Conservation (phyloP, 1,140 invertebrate genomes). For the Nylanderia fulva region DNA sequence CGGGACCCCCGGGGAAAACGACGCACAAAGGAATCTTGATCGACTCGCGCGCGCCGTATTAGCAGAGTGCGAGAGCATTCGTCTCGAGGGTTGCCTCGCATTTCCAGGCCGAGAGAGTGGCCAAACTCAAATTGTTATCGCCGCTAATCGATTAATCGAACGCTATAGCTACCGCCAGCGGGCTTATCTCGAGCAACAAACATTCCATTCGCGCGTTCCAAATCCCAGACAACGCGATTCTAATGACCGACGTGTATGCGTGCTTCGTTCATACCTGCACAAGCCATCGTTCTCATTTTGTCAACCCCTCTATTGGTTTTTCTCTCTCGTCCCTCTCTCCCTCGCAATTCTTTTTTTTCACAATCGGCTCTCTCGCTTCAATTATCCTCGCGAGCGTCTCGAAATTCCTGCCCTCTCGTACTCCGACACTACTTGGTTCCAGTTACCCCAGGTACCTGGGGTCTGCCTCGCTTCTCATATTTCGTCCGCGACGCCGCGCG, state of each 20-base stretch:
- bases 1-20: not conserved
- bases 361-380: not conserved
- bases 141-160: conserved; percentile 51
- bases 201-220: conserved; percentile 49
- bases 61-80: conserved; percentile 27
- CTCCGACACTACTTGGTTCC: not conserved
- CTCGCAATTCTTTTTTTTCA: not conserved
- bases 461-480: conserved; percentile 19
- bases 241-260: conserved; percentile 17
- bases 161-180: conserved; percentile 19
- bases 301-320: not conserved
- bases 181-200: conserved; percentile 40
- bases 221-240: conserved; percentile 38
- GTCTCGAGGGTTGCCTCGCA: conserved; percentile 42
- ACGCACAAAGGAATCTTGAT: conserved; percentile 9
- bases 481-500: not conserved
- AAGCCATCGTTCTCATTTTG: not conserved
- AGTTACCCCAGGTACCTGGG: conserved; percentile 27
- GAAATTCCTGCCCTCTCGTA: not conserved
- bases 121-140: conserved; percentile 55
- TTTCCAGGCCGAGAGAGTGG: conserved; percentile 40
- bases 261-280: not conserved
- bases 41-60: not conserved
- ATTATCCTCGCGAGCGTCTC: not conserved
- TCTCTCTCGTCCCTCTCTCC: too few relatives aligned